phyloP scores from a whole-genome alignment of 1,140 invertebrate species.

The Chymomyza costata region DNA sequence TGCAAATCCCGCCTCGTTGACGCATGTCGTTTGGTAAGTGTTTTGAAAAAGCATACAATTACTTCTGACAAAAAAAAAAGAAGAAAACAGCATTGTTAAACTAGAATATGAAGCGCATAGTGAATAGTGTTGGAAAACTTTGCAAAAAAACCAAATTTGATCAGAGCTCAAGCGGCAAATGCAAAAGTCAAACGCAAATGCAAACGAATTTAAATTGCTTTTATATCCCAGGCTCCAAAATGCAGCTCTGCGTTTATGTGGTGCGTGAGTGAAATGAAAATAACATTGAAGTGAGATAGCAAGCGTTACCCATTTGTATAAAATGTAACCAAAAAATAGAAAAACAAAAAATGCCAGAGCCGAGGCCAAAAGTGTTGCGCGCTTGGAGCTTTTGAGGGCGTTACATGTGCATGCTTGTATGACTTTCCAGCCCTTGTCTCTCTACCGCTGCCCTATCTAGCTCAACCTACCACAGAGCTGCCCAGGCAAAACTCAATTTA shows the following conservation, averaged over 20 bases:
- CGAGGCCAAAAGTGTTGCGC: constrained; percentile 32
- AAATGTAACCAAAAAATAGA: too few relatives aligned
- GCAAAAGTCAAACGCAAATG: constrained; percentile 41
- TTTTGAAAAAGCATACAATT: background rate
- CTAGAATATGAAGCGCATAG: background rate
- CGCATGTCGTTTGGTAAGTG: constrained; percentile 86
- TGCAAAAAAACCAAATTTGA: too few relatives aligned
- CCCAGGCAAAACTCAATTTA: constrained; percentile 48
- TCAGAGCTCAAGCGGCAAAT: constrained; percentile 22
- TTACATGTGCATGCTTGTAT: constrained; percentile 20
- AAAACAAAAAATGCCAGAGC: background rate
- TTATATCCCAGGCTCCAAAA: constrained; percentile 22
- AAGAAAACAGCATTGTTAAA: constrained; percentile 1
- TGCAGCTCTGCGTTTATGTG: background rate
- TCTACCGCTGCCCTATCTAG: too few relatives aligned
- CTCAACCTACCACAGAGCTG: too few relatives aligned
- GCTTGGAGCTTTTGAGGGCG: constrained; percentile 26
- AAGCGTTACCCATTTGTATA: too few relatives aligned
- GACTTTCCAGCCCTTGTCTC: constrained; percentile 32
- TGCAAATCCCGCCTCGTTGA: constrained; percentile 86
- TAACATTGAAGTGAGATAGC: too few relatives aligned
- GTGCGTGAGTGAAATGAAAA: background rate
- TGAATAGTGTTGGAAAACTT: background rate
- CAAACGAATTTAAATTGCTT: constrained; percentile 56
- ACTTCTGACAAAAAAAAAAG: constrained; percentile 1